Percentiles rank a stretch among this genome's conserved stretches.
These are phyloP conservation scores for Arge pagana DNA, from an alignment of 2,888 invertebrate species.

Conservation along the genomic window DNA sequence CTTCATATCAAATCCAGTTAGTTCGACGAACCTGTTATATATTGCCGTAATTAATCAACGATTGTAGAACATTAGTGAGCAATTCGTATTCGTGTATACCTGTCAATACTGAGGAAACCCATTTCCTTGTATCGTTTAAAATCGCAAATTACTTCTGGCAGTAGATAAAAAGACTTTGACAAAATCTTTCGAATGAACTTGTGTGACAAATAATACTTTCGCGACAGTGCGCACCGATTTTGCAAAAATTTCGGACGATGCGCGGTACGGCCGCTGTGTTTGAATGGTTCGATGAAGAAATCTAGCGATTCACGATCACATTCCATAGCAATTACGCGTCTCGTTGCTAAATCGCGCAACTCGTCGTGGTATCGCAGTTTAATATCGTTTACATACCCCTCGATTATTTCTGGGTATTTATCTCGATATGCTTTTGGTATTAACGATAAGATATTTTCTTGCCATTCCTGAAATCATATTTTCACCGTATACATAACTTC, in stretches of 20 bases:
- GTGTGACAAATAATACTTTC: conserved; percentile 66
- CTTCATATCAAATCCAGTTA: conserved; percentile 37
- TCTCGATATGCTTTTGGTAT: conserved; percentile 63
- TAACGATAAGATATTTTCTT: conserved; percentile 65
- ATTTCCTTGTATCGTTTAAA: conserved; percentile 59
- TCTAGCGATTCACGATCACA: conserved; percentile 62
- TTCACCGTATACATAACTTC: conserved; percentile 12
- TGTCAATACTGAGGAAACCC: conserved; percentile 56
- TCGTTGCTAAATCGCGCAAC: conserved; percentile 66
- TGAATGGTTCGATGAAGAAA: conserved; percentile 62
- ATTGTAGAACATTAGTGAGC: not conserved
- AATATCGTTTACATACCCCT: conserved; percentile 62
- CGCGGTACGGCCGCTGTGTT: conserved; percentile 67
- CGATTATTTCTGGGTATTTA: conserved; percentile 63
- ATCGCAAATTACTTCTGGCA: conserved; percentile 64
- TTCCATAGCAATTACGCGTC: conserved; percentile 65
- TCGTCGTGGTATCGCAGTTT: conserved; percentile 44
- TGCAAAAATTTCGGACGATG: conserved; percentile 64
- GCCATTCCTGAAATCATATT: conserved; percentile 49
- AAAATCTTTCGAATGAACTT: conserved; percentile 68
- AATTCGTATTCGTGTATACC: conserved; percentile 33
- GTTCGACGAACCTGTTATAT: conserved; percentile 38
- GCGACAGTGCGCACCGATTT: conserved; percentile 63
- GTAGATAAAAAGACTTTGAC: conserved; percentile 59
- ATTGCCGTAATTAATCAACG: not conserved